Base-by-base conservation (phyloP, 2,113 vertebrate genomes). In the Melozone crissalis region DNA sequence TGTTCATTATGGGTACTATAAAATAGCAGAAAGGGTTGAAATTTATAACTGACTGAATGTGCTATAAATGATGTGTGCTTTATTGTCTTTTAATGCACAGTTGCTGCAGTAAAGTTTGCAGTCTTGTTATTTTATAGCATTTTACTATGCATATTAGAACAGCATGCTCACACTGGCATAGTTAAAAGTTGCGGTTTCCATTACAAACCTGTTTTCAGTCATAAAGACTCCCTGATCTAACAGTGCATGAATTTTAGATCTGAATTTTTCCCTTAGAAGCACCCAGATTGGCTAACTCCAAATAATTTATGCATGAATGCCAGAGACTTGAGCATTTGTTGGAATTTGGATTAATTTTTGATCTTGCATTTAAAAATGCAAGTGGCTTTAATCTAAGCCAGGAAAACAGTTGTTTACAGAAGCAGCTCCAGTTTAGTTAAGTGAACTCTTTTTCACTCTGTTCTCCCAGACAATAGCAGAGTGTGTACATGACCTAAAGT, bases 31-130 rank as follows among this genome's bases (percentile, higher is more conserved):
- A 91, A 97, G 41, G 87, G 43, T 67, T 96, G 78, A 94, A 96
- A 96, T 98, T 97, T 93, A 76, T 78, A 94, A 87, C 93, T 68
- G 73, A 79, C 46, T 92, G 94, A 85, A 92, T 97, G 94, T 96
- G 76, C 69, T 89, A 92, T 96, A 92, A 96, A 95, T 67, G 78
- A 46, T 79, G 49, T 54, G 71, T 91, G 46, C 37, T 97, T 97
- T 96, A 97, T 96, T 89, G 91, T 82, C 76, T 96, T 75, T 84
- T 94, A 97, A 93, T 92, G 95, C 90, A 96, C 74, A 90, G 91
- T 94, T 90, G 90, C 80, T 90, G 93, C 78, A 91, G 62, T 95
- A 92, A 95, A 90, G 46, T 95, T 95, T 94, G 84, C 80, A 89
- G 61, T 86, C 77, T 86, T 96, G 84, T 82, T 95, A 92, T 93